Conservation (phyloP, 2,797 vertebrate species). For the Tauraco hartlaubi region DNA sequence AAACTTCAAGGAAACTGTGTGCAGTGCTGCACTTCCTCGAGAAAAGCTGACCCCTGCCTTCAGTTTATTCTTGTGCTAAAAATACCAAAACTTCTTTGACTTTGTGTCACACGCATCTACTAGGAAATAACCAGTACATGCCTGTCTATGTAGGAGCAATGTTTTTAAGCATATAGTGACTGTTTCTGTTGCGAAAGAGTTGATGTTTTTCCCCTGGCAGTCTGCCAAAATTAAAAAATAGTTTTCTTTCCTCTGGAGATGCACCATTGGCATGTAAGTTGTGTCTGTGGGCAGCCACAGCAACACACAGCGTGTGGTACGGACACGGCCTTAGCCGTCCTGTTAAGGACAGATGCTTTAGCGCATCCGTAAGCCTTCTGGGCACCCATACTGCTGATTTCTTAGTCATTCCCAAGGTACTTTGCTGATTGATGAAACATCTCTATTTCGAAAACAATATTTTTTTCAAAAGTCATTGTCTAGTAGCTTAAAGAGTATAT, state of each 20-base stretch:
- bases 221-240: not conserved
- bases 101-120: not conserved
- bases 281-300: not conserved
- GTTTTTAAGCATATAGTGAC: not conserved
- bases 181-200: not conserved
- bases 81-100: not conserved
- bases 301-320: not conserved
- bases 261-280: not conserved
- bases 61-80: not conserved
- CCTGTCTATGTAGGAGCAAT: not conserved
- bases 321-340: not conserved
- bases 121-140: not conserved
- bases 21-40: not conserved
- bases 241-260: not conserved
- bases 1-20: not conserved
- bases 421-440: conserved; percentile 8
- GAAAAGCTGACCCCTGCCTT: not conserved
- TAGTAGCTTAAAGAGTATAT: not conserved
- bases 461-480: conserved; percentile 16
- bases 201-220: not conserved
- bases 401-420: not conserved
- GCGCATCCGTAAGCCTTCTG: rapidly evolving
- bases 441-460: not conserved
- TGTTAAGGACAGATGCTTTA: too few species aligned
- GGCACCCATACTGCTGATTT: not conserved